Evolutionary conservation across 1,140 invertebrate genomes (phyloP), one percentile per base, ranked within the genome.

Genomic region (Neotoxoptera formosana): DNA sequence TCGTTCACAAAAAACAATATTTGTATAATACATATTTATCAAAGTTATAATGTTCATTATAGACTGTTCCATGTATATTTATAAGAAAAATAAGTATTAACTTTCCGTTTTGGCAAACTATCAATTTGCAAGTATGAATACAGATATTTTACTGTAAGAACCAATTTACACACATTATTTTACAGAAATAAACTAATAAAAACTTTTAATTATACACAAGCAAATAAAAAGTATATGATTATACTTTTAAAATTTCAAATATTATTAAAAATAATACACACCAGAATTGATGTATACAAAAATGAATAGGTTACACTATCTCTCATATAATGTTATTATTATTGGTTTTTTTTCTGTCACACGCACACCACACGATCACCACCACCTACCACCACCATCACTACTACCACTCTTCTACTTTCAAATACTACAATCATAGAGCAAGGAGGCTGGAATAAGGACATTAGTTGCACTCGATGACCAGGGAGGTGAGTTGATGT

Each of bases 391-490:
- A 91, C 36, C 21, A 91, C 60, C 60, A 83, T 83, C 92, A 94
- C 94, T 83, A 92, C 91, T 53, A 51, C 90, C 60, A 91, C 60
- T 91, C 89, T 91, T 76, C 90, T 89, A 90, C 86, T 93, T 51
- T 93, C 90, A 94, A 90, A 94, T 97, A 97, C 96, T 96, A 97
- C 96, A 96, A 96, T 96, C 94, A 94, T 97, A 99, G 98, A 99
- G 98, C 97, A 99, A 99, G 97, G 99, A 99, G 97, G 98, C 98
- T 96, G 99, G 98, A 96, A 99, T 99, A 96, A 98, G 98, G 96
- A 99, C 98, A 96, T 97, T 99, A 97, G 98, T 99, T 96, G 98
- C 98, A 96, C 97, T 99, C 96, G 99, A 99, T 96, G 98, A 99
- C 97, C 99, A 99, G 97, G 98, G 98, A 98, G 98, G 98, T 99